phyloP scores from a whole-genome alignment of 2,113 vertebrate genomes.

The Ascaphus truei region DNA sequence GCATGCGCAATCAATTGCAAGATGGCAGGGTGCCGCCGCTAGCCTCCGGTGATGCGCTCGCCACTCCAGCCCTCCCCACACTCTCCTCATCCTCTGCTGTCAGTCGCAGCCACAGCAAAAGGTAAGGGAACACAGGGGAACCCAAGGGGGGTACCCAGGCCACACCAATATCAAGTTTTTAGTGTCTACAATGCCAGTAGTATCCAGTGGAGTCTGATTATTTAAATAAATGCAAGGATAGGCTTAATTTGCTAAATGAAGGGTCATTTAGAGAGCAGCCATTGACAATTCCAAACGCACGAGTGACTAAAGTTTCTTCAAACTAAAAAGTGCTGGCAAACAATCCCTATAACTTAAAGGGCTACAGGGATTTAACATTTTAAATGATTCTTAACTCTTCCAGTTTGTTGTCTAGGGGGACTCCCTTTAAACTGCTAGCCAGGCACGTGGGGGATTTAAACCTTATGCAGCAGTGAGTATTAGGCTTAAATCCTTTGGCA shows the following conservation, averaged over 20 bases:
- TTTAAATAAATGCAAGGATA: background rate
- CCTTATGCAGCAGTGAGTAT: background rate
- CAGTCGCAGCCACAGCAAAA: no score
- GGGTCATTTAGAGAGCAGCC: background rate
- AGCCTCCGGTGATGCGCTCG: no score
- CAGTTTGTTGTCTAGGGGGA: background rate
- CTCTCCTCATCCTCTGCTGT: no score
- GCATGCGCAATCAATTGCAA: no score
- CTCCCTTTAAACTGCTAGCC: conserved; percentile 6
- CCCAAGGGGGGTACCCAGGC: no score
- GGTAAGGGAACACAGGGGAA: no score
- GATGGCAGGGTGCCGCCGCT: no score
- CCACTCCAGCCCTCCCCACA: no score
- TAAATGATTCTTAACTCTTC: conserved; percentile 2
- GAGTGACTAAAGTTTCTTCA: background rate
- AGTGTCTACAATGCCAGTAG: background rate
- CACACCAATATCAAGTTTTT: background rate
- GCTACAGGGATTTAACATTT: no score
- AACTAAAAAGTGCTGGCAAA: background rate
- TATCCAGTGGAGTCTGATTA: background rate
- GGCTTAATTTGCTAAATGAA: background rate
- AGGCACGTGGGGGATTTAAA: background rate
- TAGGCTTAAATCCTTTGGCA: conserved; percentile 10
- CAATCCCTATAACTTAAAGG: background rate
- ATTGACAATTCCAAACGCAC: background rate